Conservation (phyloP, 2,113 vertebrate species). For the Xiphorhynchus elegans region DNA sequence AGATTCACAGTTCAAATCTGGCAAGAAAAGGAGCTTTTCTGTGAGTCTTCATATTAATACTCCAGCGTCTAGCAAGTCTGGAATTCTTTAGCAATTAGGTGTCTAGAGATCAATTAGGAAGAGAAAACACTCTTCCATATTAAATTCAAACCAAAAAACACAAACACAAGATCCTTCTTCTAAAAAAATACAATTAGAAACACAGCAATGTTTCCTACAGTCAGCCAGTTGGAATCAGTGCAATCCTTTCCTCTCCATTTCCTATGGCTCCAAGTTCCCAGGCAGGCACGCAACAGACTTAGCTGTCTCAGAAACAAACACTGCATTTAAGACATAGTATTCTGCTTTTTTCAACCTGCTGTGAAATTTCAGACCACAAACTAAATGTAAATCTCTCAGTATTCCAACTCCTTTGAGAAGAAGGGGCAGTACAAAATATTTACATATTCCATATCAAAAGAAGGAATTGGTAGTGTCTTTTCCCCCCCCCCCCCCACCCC, state of each 20-base stretch:
- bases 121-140: background rate
- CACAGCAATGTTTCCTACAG: background rate
- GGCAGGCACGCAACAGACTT: background rate
- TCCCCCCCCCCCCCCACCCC: fast-evolving
- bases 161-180: background rate
- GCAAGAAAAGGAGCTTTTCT: background rate
- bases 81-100: background rate
- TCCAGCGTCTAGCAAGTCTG: background rate
- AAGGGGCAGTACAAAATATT: background rate
- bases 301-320: background rate
- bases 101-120: constrained; percentile 26
- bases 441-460: fast-evolving
- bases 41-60: background rate
- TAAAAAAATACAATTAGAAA: background rate
- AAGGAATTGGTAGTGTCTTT: background rate
- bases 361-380: background rate
- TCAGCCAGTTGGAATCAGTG: background rate
- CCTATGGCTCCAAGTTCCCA: background rate
- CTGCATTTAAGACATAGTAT: background rate
- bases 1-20: background rate
- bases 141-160: background rate
- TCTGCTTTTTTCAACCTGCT: background rate
- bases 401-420: background rate
- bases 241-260: background rate
- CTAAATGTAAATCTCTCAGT: background rate